Base-by-base conservation (phyloP, 2,797 vertebrate genomes). In the Falco naumanni region DNA sequence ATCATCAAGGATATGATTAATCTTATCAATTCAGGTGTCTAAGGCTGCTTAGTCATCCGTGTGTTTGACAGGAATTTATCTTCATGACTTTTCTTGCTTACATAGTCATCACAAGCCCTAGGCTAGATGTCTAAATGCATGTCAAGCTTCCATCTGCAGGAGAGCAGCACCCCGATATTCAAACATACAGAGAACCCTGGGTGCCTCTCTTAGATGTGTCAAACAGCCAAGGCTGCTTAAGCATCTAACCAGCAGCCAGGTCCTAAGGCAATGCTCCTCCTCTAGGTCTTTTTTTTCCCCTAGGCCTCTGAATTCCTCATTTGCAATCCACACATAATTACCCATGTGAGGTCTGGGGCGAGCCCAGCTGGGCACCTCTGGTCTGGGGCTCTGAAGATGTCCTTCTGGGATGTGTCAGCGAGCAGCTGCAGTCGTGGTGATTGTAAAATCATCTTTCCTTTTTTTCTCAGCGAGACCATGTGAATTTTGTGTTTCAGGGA, bases 11-110 rank as follows among this genome's bases (percentile, higher is more conserved):
- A 48, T 78, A 41, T 89, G 91, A 91, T 70, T 92, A 95, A 60
- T 60, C 56, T 82, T 89, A 95, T 91, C 92, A 82, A 47, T 47
- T 50, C 26, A 85, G 84, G 64, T 17, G 17, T 91, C 94, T 91
- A 65, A 92, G 53, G 82, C 53, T 65, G 60, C 75, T 94, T 95
- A 92, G 87, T 95, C 93, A 96, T 63, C 28, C 84, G 37, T 28
- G 53, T 80, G 29, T 91, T 95, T 91, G 87, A 78, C 92, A 95
- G 86, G 86, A 95, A 79, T 89, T 84, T 89, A 65, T 70, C 75
- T 87, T 71, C 4, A 1, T 77, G 71, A 82, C 71, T 95, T 59
- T 70, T 93, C 65, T 88, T 0, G 1, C 88, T 95, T 89, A 87
- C 56, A 21, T 13, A 83, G 68, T 34, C 90, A 78, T 56, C 64